These are phyloP conservation scores for Ennomos erosarius DNA, from an alignment of 2,888 invertebrate genomes.

Conservation along the genomic window DNA sequence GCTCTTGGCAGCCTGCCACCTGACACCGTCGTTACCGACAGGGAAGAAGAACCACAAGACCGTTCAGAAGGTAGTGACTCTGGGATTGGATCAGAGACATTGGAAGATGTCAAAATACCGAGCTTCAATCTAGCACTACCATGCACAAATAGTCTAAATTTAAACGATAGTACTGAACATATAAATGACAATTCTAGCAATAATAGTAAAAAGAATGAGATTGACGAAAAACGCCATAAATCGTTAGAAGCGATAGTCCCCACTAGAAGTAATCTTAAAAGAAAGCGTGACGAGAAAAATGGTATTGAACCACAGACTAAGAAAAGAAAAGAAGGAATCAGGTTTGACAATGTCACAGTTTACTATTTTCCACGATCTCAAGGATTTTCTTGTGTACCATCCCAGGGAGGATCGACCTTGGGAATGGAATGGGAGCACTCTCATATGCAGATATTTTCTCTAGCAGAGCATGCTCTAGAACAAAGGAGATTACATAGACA, in stretches of 20 bases:
- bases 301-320: constrained; percentile 79
- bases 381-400: constrained; percentile 96
- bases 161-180: constrained; percentile 39
- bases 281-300: constrained; percentile 78
- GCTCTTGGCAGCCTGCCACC: constrained; percentile 86
- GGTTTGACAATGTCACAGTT: constrained; percentile 96
- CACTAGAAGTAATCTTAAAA: constrained; percentile 88
- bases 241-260: constrained; percentile 51
- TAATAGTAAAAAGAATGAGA: constrained; percentile 41
- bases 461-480: constrained; percentile 95
- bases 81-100: constrained; percentile 91
- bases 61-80: constrained; percentile 94
- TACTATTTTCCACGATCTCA: constrained; percentile 97
- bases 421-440: constrained; percentile 94
- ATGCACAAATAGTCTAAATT: constrained; percentile 56
- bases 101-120: constrained; percentile 82
- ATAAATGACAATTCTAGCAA: constrained; percentile 41
- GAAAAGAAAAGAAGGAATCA: constrained; percentile 92
- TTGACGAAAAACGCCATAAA: constrained; percentile 44
- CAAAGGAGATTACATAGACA: constrained; percentile 94
- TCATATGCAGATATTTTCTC: constrained; percentile 90
- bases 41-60: constrained; percentile 86
- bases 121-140: constrained; percentile 68
- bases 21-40: constrained; percentile 70
- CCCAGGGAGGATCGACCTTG: constrained; percentile 95